A percentile compares a stretch with the other conserved stretches of the same genome.
phyloP scores from a whole-genome alignment of 2,888 invertebrate genomes.

The Tipula confusa region DNA sequence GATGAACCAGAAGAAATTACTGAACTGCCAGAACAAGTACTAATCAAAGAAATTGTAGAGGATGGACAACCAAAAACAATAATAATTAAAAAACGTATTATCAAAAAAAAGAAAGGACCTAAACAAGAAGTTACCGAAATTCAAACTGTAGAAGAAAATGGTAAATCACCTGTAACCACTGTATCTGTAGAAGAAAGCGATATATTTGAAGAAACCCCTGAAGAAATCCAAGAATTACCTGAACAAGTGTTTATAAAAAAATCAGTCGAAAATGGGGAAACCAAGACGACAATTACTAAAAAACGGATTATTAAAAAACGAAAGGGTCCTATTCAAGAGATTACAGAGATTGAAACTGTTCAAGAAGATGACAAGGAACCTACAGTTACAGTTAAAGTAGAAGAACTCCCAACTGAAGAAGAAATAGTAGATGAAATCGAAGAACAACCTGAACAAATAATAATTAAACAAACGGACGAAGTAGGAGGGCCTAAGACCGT shows the following conservation, averaged over 20 bases:
- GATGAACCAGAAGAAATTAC: conserved; percentile 41
- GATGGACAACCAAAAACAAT: conserved; percentile 40
- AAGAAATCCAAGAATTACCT: conserved; percentile 40
- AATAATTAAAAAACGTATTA: conserved; percentile 42
- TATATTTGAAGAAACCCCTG: conserved; percentile 39
- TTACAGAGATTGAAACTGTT: conserved; percentile 42
- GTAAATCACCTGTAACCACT: conserved; percentile 44
- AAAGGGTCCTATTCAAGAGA: conserved; percentile 44
- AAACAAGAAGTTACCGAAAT: conserved; percentile 48
- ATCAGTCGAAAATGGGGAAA: conserved; percentile 44
- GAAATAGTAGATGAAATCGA: conserved; percentile 38
- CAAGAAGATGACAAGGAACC: conserved; percentile 42
- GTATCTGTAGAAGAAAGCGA: conserved; percentile 42
- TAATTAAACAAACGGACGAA: conserved; percentile 42
- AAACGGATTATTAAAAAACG: conserved; percentile 45
- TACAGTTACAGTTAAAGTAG: conserved; percentile 42
- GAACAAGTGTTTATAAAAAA: conserved; percentile 43
- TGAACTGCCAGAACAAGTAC: conserved; percentile 45
- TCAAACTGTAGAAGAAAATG: conserved; percentile 46
- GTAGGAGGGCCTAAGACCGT: conserved; percentile 43
- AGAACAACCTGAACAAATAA: conserved; percentile 45
- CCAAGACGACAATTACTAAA: conserved; percentile 41
- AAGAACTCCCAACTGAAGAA: conserved; percentile 36
- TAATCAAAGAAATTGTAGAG: conserved; percentile 38
- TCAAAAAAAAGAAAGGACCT: conserved; percentile 44